A percentile compares a stretch with the other conserved stretches of the same genome.
phyloP scores from a whole-genome alignment of 37 sponge, comb jelly and placozoan species.

The Ephydatia muelleri region DNA sequence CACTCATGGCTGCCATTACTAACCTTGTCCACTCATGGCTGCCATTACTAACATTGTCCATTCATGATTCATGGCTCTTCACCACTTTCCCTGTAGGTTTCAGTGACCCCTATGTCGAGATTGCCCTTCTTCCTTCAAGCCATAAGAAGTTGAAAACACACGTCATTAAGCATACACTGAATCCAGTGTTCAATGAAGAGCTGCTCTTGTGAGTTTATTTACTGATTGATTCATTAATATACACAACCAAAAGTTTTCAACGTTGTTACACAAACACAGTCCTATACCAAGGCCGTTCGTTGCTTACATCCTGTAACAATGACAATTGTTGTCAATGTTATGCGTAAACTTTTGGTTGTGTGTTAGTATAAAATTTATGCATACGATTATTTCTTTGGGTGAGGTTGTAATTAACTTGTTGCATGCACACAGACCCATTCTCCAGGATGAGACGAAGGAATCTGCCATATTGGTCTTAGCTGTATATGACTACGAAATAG shows the following conservation, averaged over 20 bases:
- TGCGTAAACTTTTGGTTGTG: too few species aligned
- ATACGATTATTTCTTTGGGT: too few species aligned
- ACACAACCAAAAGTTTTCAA: too few species aligned
- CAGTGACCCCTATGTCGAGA: conserved; percentile 61
- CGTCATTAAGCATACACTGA: conserved; percentile 30
- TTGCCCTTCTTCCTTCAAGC: conserved; percentile 22
- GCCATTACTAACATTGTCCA: too few species aligned
- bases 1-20: too few species aligned
- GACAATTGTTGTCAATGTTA: too few species aligned
- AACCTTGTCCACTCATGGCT: too few species aligned
- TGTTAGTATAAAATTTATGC: too few species aligned
- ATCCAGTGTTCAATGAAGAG: conserved; percentile 54
- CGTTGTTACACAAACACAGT: not conserved
- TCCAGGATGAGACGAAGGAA: not conserved
- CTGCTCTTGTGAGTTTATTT: conserved; percentile 50
- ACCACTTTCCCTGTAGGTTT: conserved; percentile 9
- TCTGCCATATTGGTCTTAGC: conserved; percentile 51
- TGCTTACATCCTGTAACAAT: too few species aligned
- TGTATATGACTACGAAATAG: conserved; percentile 56
- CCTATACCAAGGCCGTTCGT: too few species aligned
- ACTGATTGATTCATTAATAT: not conserved
- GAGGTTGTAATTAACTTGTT: too few species aligned
- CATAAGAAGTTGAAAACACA: conserved; percentile 28
- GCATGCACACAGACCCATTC: not conserved
- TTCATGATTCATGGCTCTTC: not conserved